Evolutionary conservation across 2,888 invertebrate species (phyloP), one percentile per base, ranked within the genome.

Genomic region (Pollenia labialis): DNA sequence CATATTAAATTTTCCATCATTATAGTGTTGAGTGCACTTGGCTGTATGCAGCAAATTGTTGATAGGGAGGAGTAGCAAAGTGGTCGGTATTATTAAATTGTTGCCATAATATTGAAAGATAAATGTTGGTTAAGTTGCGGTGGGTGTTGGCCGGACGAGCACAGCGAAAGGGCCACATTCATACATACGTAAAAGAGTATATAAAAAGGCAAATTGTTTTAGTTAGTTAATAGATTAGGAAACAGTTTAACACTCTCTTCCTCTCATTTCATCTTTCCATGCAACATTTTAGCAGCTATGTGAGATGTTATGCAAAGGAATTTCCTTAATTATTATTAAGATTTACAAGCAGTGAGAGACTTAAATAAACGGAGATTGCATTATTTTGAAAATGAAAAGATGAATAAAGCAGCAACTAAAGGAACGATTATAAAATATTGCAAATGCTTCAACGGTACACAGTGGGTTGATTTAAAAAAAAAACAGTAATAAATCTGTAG

Each of bases 1-100:
- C 93, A 96, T 96, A 94, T 98, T 97, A 93, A 98, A 97, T 90
- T 97, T 96, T 90, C 95, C 96, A 85, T 95, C 94, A 72, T 95
- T 94, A 93, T 97, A 99, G 93, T 96, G 95, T 7, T 94, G 89
- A 88, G 94, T 94, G 85, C 97, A 97, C 76, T 93, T 94, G 85
- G 95, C 96, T 95, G 94, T 69, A 75, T 10, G 32, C 32, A 44
- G 54, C 66, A 66, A 50, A 54, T 54, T 44, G 40, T 54, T 44
- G 18, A 62, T 11, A 42, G 50, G 16, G 32, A 48, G 16, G 42
- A 23, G 62, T 12, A 50, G 32, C 18, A 23, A 32, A 71, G 44
- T 42, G 56, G 18, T 50, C 84, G 40, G 40, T 75, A 74, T 50
- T 72, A 72, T 74, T 46, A 66, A 54, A 10, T 48, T 79, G 60